Conservation (phyloP, 2,113 vertebrate genomes). For the Hyperoodon ampullatus region DNA sequence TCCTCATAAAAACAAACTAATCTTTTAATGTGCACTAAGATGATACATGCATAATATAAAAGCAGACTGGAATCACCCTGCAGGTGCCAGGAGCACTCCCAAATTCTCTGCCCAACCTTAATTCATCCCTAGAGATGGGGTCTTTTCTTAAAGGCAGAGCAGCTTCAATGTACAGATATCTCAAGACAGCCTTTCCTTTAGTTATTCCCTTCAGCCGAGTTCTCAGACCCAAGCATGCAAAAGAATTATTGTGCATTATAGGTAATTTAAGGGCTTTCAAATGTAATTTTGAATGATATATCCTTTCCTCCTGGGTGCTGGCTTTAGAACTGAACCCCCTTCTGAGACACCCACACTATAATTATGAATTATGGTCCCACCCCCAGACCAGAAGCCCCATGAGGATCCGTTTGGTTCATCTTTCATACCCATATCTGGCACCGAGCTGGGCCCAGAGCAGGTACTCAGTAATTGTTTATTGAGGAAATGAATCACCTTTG, state of each 20-base stretch:
- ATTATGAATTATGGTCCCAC: not conserved
- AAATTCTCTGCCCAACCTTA: not conserved
- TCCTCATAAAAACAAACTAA: constrained; percentile 33
- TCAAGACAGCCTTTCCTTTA: not conserved
- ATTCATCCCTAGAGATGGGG: not conserved
- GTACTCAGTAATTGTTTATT: not conserved
- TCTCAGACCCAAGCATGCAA: not conserved
- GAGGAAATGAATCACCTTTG: not conserved
- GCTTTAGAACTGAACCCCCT: not conserved
- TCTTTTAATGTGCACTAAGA: not conserved
- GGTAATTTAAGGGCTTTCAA: not conserved
- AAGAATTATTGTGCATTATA: not conserved
- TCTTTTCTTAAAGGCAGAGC: not conserved
- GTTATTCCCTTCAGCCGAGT: not conserved
- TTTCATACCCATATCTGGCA: not conserved
- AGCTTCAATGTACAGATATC: not conserved
- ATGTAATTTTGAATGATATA: constrained; percentile 5
- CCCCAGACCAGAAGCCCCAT: not conserved
- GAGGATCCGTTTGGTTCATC: not conserved
- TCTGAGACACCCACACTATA: not conserved
- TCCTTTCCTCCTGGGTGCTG: not conserved
- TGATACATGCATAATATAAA: not conserved
- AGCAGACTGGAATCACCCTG: not conserved
- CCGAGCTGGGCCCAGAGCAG: not conserved
- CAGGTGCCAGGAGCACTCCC: not conserved